A percentile compares a stretch with the other conserved stretches of the same genome.
phyloP scores from a whole-genome alignment of 2,113 vertebrate species.

The Platichthys stellatus region DNA sequence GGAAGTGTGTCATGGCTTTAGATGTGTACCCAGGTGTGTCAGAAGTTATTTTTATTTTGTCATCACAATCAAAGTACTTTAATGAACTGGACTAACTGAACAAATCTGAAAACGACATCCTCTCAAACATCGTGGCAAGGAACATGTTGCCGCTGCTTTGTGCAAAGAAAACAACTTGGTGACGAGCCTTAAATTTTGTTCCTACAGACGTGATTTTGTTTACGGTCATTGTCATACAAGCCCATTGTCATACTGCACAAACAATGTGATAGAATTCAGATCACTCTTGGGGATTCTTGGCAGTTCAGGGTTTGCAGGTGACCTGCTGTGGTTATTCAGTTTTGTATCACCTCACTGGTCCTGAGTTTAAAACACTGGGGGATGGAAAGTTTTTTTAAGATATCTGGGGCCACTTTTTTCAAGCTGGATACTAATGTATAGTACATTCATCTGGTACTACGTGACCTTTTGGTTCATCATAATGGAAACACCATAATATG shows the following conservation, averaged over 20 bases:
- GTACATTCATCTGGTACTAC: conserved; percentile 58
- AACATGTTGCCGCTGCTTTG: conserved; percentile 55
- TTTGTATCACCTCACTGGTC: conserved; percentile 29
- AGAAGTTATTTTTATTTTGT: conserved; percentile 35
- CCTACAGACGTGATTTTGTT: conserved; percentile 35
- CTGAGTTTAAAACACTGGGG: conserved; percentile 8
- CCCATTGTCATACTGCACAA: conserved; percentile 52
- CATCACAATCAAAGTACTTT: conserved; percentile 47
- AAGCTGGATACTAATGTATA: conserved; percentile 40
- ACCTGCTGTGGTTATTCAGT: conserved; percentile 24
- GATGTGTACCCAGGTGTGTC: conserved; percentile 22
- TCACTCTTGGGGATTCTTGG: conserved; percentile 28
- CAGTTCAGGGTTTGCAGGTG: conserved; percentile 26
- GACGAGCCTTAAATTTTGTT: conserved; percentile 65
- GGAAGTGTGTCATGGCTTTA: conserved; percentile 49
- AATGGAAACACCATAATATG: conserved; percentile 51
- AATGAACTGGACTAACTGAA: conserved; percentile 61
- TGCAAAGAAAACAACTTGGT: conserved; percentile 20
- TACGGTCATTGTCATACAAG: conserved; percentile 23
- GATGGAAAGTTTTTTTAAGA: background rate
- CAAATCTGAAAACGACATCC: conserved; percentile 56
- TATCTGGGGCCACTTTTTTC: conserved; percentile 38
- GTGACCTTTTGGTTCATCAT: conserved; percentile 33
- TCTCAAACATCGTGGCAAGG: conserved; percentile 31
- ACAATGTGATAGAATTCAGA: conserved; percentile 24